Evolutionary conservation across 2,113 vertebrate species (phyloP), one percentile per base, ranked within the genome.

Genomic region (Oryzias celebensis): DNA sequence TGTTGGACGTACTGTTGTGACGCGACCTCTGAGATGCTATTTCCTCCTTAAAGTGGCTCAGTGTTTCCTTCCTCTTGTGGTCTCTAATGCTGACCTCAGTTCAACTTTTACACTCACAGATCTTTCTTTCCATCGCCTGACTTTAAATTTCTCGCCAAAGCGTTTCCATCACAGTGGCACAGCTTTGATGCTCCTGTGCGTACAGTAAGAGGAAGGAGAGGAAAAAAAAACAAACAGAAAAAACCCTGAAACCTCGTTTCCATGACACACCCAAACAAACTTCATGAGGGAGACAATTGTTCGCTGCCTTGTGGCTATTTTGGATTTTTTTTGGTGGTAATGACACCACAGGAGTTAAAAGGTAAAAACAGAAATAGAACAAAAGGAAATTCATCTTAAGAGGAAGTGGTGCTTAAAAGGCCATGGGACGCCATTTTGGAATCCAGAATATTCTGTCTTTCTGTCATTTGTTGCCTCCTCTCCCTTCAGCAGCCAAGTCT

Each of bases 261-360:
- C 77, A 89, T 89, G 86, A 77, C 16, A 57, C 77, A 70, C 28
- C 83, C 89, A 88, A 92, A 91, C 89, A 91, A 88, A 90, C 51
- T 50, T 16, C 49, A 18, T 36, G 47, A n/a, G 24, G 68, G 58
- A 78, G 65, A 61, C 52, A 50, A 59, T 49, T 78, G 72, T 68
- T 56, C 68, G 54, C 65, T 65, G 66, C 57, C 23, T 12, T 41
- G 51, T 73, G 81, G 84, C 79, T 53, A 24, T 49, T 74, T 55
- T 84, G 20, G 20, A 20, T 77, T 66, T 65, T 71, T 52, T 82
- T 77, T 69, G 65, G 65, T 44, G 24, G 5, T 56, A 58, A 24
- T 59, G 50, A 67, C 75, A 83, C 18, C 18, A 62, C 58, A 58
- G 48, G 50, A 64, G 60, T 63, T 59, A 60, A n/a, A 44, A 18